Evolutionary conservation across 37 sponge, comb jelly and placozoan genomes (phyloP).

Genomic region (Axinella damicornis): DNA sequence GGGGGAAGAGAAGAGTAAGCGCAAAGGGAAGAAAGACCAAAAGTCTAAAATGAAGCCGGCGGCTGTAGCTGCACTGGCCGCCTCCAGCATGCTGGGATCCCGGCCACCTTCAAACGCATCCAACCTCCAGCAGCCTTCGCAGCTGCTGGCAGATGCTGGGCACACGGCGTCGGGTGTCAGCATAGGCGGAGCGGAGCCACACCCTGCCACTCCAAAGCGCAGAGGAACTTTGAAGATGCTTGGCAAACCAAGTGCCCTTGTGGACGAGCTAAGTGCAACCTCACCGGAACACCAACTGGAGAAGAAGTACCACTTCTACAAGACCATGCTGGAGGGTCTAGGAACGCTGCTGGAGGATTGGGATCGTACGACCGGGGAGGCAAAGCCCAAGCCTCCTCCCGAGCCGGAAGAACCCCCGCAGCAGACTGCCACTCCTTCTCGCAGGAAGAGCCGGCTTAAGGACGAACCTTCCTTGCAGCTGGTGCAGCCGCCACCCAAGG

Average conservation of each 20-base stretch:
- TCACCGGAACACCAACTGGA: not conserved
- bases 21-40: constrained; percentile 12
- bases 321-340: constrained; percentile 23
- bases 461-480: not conserved
- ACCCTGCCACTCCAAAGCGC: not conserved
- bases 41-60: not conserved
- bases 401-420: constrained; percentile 36
- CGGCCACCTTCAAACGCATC: constrained; percentile 11
- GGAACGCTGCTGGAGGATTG: constrained; percentile 74
- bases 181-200: not conserved
- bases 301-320: constrained; percentile 50
- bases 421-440: constrained; percentile 17
- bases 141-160: not conserved
- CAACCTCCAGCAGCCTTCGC: not conserved
- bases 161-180: constrained; percentile 37
- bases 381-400: constrained; percentile 8
- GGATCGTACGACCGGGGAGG: constrained; percentile 70
- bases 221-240: constrained; percentile 7
- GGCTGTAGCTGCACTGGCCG: not conserved
- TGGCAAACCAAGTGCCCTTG: not conserved
- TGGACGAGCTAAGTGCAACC: not conserved
- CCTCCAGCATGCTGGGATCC: not conserved
- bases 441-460: constrained; percentile 3
- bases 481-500: constrained; percentile 9
- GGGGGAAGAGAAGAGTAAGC: constrained; percentile 55